Conservation (phyloP, 2,797 vertebrate species). For the Etheostoma nigrum region DNA sequence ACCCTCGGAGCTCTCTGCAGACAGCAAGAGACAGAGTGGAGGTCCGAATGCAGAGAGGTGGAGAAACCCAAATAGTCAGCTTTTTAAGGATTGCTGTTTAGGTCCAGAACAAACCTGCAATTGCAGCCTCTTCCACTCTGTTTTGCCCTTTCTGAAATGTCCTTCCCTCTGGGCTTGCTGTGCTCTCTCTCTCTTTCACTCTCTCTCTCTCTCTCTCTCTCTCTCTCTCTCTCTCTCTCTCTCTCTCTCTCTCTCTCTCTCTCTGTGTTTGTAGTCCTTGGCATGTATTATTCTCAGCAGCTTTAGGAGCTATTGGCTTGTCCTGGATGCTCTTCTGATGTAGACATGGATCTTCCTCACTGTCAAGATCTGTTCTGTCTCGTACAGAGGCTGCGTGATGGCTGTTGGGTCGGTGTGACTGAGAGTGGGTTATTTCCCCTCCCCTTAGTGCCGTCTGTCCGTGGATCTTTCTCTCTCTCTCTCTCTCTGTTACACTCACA, state of each 20-base stretch:
- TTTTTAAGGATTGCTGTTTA: conserved; percentile 16
- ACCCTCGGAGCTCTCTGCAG: conserved; percentile 37
- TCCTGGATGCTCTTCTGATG: conserved; percentile 57
- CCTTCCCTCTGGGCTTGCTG: conserved; percentile 45
- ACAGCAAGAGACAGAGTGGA: conserved; percentile 3
- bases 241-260: conserved; percentile 19
- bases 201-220: conserved; percentile 23
- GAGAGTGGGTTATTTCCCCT: conserved; percentile 58
- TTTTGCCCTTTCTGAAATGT: conserved; percentile 39
- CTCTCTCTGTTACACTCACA: conserved; percentile 44
- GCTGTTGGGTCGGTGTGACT: conserved; percentile 56
- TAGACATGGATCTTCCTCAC: conserved; percentile 63
- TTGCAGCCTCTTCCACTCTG: conserved; percentile 19
- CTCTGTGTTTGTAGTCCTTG: conserved; percentile 45
- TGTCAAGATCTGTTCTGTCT: conserved; percentile 53
- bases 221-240: conserved; percentile 21
- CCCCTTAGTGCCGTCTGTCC: conserved; percentile 67
- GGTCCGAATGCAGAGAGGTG: conserved; percentile 32
- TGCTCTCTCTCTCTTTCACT: conserved; percentile 23
- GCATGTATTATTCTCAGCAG: conserved; percentile 53
- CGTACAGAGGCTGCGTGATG: conserved; percentile 35
- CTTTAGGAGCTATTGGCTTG: conserved; percentile 47
- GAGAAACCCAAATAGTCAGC: conserved; percentile 27
- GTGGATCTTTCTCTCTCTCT: conserved; percentile 61
- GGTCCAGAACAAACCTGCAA: conserved; percentile 35